These are phyloP conservation scores for Diglossa cyanea DNA, from an alignment of 2,797 vertebrate genomes.

Conservation along the genomic window DNA sequence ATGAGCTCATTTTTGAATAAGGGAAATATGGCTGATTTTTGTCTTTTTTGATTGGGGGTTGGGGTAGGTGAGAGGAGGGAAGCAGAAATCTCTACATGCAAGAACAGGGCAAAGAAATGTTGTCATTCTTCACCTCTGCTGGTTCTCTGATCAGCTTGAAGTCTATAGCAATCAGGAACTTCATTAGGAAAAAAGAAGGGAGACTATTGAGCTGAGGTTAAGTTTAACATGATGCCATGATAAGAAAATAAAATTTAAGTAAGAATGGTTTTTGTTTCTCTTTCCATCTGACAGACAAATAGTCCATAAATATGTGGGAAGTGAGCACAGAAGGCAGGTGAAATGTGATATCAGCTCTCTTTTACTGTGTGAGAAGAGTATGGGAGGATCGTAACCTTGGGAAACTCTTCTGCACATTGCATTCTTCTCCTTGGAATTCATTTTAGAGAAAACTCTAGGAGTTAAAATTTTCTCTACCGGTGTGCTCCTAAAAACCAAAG, in stretches of 20 bases:
- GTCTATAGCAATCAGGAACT: neutral
- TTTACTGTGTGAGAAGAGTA: neutral
- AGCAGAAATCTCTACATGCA: neutral
- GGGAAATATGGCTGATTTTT: neutral
- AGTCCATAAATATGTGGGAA: neutral
- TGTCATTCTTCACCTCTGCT: neutral
- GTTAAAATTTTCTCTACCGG: neutral
- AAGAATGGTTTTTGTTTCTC: neutral
- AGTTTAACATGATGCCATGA: neutral
- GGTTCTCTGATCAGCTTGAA: neutral
- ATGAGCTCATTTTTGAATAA: neutral
- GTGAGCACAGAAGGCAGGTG: neutral
- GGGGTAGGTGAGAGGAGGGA: neutral
- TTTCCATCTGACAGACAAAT: neutral
- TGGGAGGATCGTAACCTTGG: neutral
- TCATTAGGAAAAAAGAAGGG: neutral
- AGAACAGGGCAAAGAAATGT: neutral
- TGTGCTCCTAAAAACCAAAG: neutral
- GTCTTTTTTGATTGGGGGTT: rapidly evolving
- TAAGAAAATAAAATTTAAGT: neutral
- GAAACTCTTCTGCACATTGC: neutral
- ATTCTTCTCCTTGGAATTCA: neutral
- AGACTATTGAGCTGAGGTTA: neutral
- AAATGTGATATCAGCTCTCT: neutral
- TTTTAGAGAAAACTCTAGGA: neutral